Evolutionary conservation across 2,113 vertebrate genomes (phyloP).

Genomic region (Perognathus longimembris): DNA sequence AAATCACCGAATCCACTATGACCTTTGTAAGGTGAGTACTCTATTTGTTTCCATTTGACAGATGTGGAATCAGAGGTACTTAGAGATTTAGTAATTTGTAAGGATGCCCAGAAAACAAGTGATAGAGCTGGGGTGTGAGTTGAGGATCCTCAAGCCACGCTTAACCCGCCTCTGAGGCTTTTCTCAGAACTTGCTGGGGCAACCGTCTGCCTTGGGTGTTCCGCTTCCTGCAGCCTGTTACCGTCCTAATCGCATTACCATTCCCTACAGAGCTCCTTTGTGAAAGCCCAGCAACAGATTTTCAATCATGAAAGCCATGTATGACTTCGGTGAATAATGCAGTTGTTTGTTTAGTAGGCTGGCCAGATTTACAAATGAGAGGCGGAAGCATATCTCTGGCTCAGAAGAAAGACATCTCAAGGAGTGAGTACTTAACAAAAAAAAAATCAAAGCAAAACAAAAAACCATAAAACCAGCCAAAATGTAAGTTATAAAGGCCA

Average conservation of each 20-base stretch:
- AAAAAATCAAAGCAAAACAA: neutral
- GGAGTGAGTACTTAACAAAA: neutral
- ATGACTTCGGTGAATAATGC: conserved; percentile 62
- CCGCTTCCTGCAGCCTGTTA: neutral
- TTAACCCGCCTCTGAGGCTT: neutral
- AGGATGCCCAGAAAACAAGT: conserved; percentile 5
- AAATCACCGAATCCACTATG: neutral
- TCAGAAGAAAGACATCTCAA: conserved; percentile 19
- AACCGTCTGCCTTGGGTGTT: neutral
- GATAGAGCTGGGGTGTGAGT: neutral
- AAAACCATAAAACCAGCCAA: neutral
- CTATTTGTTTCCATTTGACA: neutral
- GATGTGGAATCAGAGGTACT: neutral
- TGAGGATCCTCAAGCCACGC: neutral
- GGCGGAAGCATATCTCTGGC: conserved; percentile 39
- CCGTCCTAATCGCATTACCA: conserved; percentile 53
- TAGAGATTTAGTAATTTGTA: neutral
- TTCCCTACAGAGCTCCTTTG: conserved; percentile 65
- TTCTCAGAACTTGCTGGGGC: neutral
- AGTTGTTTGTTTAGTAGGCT: conserved; percentile 45
- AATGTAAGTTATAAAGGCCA: neutral
- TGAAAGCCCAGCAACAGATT: conserved; percentile 42
- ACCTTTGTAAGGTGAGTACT: neutral
- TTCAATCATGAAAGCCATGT: conserved; percentile 44
- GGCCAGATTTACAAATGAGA: conserved; percentile 48